Evolutionary conservation across 2,888 invertebrate genomes (phyloP).

Genomic region (Rotaria sp.): DNA sequence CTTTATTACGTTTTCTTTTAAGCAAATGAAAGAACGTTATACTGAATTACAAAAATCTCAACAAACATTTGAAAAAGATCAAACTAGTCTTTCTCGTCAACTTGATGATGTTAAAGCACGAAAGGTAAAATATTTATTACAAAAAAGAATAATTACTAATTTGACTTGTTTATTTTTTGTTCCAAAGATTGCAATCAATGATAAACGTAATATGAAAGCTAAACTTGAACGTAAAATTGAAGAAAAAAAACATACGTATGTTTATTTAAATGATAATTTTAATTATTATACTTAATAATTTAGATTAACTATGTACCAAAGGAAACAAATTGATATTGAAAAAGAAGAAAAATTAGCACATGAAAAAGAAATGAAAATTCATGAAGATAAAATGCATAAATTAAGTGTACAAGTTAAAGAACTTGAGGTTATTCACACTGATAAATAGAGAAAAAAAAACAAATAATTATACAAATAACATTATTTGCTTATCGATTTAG

Average conservation of each 20-base stretch:
- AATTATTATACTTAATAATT: background rate
- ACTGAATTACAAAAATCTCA: background rate
- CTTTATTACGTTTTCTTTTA: background rate
- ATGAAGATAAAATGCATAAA: conserved; percentile 28
- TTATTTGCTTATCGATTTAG: background rate
- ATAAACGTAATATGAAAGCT: background rate
- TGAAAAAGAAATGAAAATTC: conserved; percentile 31
- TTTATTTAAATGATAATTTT: background rate
- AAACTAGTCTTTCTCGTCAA: background rate
- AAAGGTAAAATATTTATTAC: background rate
- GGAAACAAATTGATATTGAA: background rate
- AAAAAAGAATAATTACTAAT: too few species aligned
- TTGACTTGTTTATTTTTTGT: too few species aligned
- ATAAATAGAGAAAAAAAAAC: background rate
- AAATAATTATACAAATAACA: background rate
- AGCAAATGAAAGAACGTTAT: background rate
- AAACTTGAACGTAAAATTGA: conserved; percentile 27
- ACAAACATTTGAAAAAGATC: background rate
- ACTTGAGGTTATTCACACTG: background rate
- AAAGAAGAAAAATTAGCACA: conserved; percentile 14
- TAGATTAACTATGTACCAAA: background rate
- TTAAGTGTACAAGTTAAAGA: background rate
- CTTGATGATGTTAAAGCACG: background rate
- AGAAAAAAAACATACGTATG: conserved; percentile 27
- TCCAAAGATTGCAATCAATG: background rate